A percentile compares a stretch with the other conserved stretches of the same genome.
Evolutionary conservation across 2,113 vertebrate genomes (phyloP).

Genomic region (Zosterops lateralis): DNA sequence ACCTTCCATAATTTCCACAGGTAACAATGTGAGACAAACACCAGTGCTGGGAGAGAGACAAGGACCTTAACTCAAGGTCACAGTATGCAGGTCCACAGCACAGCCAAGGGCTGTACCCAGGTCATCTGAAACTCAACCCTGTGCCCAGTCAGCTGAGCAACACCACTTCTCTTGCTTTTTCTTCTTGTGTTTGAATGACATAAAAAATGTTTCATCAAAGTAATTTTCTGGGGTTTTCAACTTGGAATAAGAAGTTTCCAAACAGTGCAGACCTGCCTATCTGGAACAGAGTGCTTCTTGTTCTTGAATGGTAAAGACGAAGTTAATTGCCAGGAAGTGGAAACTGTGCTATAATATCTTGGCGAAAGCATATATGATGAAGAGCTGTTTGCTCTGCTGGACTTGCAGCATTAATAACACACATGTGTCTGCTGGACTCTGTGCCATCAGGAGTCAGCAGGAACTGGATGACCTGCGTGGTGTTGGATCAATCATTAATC

Average conservation of each 20-base stretch:
- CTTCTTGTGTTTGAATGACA: background rate
- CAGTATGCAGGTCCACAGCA: background rate
- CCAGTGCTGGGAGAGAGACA: background rate
- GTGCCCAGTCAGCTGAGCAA: background rate
- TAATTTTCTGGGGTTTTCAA: background rate
- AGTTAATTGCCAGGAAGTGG: conserved; percentile 13
- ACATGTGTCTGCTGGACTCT: background rate
- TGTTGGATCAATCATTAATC: background rate
- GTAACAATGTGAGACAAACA: background rate
- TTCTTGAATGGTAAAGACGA: background rate
- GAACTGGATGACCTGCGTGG: background rate
- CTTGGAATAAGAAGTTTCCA: background rate
- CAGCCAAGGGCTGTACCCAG: background rate
- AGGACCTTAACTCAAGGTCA: background rate
- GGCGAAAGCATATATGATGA: background rate
- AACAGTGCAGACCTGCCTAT: background rate
- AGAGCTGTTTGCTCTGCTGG: background rate
- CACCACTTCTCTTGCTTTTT: background rate
- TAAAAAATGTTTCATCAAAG: background rate
- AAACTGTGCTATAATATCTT: conserved; percentile 16
- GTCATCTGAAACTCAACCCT: background rate
- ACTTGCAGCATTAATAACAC: background rate
- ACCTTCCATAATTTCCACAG: background rate
- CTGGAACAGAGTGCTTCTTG: background rate
- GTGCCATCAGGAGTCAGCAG: background rate